A percentile compares a stretch with the other conserved stretches of the same genome.
Evolutionary conservation across 1,140 invertebrate genomes (phyloP).

Genomic region (Drosophila tsacasi): DNA sequence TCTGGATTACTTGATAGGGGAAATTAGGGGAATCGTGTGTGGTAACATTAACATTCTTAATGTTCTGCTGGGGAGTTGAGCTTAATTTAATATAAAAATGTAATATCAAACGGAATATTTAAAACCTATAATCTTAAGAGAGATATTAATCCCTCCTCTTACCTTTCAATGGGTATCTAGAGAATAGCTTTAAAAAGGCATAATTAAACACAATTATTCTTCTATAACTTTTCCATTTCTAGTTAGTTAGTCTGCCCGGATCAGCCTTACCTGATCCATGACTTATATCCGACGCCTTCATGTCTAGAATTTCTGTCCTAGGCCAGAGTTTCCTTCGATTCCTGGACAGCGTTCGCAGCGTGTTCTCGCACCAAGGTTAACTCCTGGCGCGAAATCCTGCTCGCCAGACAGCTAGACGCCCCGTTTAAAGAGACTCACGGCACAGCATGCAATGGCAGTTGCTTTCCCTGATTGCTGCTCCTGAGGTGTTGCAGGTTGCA

Average conservation of each 20-base stretch:
- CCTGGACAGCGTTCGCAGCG: conserved; percentile 20
- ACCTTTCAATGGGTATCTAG: no score
- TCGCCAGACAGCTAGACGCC: conserved; percentile 69
- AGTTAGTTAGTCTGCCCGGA: no score
- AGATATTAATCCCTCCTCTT: not conserved
- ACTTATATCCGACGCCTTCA: conserved; percentile 26
- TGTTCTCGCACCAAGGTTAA: conserved; percentile 47
- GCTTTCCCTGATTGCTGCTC: conserved; percentile 1
- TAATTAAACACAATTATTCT: not conserved
- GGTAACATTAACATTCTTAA: not conserved
- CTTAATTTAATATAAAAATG: not conserved
- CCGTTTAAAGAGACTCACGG: conserved; percentile 47
- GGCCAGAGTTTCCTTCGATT: not conserved
- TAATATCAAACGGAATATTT: not conserved
- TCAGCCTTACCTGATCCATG: conserved; percentile 3
- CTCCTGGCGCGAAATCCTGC: conserved; percentile 48
- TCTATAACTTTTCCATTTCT: not conserved
- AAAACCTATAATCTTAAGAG: not conserved
- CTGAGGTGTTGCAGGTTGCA: conserved; percentile 43
- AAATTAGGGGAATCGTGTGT: not conserved
- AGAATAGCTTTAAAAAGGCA: no score
- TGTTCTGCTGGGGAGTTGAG: not conserved
- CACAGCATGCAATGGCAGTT: conserved; percentile 60
- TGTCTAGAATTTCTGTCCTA: conserved; percentile 14
- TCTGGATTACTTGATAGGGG: conserved; percentile 3